Evolutionary conservation across 2,113 vertebrate species (phyloP), one percentile per base, ranked within the genome.

Genomic region (Lampris megalopsis): DNA sequence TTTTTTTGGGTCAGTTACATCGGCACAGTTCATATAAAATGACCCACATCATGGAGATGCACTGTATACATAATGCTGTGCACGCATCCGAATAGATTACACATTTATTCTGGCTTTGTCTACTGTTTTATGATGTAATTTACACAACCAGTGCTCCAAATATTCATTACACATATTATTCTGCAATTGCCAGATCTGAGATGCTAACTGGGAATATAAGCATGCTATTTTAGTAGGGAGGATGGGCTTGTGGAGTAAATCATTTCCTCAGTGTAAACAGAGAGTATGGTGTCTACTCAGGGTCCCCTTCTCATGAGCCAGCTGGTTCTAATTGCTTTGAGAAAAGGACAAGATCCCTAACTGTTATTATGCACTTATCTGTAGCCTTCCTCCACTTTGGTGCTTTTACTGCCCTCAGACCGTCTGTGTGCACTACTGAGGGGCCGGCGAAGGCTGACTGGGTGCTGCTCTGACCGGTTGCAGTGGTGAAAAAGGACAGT

Each of bases 331-430:
- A 73, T 75, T 71, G 61, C 66, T 62, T 73, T 37, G 50, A 54
- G 59, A 73, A 9, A 38, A 83, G 41, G 73, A 70, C 40, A 59
- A 0, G 1, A 40, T 59, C 54, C 47, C 56, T 3, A 58, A 59
- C 42, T 42, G 24, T 42, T 0, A 36, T 24, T 56, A 5, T 62
- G 56, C 49, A 60, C 57, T 75, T 80, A 82, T 58, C 77, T 73
- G 68, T 61, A 24, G 40, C 54, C 71, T 80, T 65, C 45, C 74
- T 69, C 56, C 58, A 71, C 47, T 45, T 67, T 8, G 0, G 48
- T 62, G 41, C 24, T 85, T 86, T 82, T 73, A 83, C 73, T 56
- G 36, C 57, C 67, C 13, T 75, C 67, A 56, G 9, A 52, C 62
- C 64, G 63, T 68, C 4, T 3, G 48, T 37, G 43, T 76, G 56